These are phyloP conservation scores for Nicator chloris DNA, from an alignment of 2,113 vertebrate species.

Conservation along the genomic window DNA sequence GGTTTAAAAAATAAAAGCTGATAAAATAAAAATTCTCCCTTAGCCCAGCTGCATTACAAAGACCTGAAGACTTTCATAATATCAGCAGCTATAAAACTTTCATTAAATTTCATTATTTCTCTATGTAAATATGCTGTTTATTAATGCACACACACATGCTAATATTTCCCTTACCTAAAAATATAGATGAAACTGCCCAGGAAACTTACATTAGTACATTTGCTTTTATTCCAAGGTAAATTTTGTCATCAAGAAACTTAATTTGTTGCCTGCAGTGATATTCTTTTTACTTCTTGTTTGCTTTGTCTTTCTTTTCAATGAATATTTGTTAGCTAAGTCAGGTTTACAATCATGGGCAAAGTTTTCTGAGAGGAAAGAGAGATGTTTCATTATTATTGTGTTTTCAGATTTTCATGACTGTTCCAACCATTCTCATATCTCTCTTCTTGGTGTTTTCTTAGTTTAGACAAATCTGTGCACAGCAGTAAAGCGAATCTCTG, in stretches of 20 bases:
- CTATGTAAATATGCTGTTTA: neutral
- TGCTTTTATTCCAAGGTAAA: neutral
- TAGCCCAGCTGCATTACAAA: neutral
- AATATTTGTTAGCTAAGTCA: neutral
- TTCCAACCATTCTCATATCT: neutral
- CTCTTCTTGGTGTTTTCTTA: neutral
- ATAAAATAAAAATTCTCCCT: neutral
- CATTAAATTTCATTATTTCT: neutral
- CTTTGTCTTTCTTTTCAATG: neutral
- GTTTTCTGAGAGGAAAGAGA: neutral
- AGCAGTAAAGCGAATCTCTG: neutral
- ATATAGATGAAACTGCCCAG: neutral
- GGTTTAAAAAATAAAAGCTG: neutral
- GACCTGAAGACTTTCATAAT: neutral
- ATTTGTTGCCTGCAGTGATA: neutral
- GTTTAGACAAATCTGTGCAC: neutral
- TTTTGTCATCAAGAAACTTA: neutral
- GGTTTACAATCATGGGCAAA: neutral
- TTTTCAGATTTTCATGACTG: neutral
- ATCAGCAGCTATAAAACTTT: neutral
- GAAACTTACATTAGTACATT: neutral
- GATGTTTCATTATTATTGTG: neutral
- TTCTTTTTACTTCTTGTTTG: neutral
- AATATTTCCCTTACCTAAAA: neutral
- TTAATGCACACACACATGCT: neutral